phyloP scores from a whole-genome alignment of 1,140 invertebrate species.

The Cyclina sinensis region DNA sequence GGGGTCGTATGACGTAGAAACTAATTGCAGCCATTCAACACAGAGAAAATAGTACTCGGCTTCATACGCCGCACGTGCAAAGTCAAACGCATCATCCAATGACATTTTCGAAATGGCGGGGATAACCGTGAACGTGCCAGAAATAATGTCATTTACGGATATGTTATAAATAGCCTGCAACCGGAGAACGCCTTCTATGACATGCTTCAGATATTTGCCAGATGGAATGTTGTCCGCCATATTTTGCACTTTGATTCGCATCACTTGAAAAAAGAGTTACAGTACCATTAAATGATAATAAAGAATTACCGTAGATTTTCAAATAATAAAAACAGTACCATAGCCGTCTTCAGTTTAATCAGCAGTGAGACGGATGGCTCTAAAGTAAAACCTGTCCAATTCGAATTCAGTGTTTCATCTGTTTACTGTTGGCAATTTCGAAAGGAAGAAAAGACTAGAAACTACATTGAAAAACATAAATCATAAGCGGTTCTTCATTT shows the following conservation, averaged over 20 bases:
- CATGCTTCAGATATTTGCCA: slow-evolving; percentile 7
- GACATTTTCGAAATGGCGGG: slow-evolving; percentile 25
- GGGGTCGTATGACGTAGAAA: not conserved
- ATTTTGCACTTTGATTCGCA: slow-evolving; percentile 54
- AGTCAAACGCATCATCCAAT: slow-evolving; percentile 51
- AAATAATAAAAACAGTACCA: too few relatives aligned
- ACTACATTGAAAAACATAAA: too few relatives aligned
- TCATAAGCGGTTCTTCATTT: too few relatives aligned
- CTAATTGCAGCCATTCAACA: slow-evolving; percentile 51
- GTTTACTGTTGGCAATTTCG: too few relatives aligned
- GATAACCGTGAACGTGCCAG: not conserved
- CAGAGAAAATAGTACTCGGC: not conserved
- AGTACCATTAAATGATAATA: too few relatives aligned
- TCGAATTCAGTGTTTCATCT: too few relatives aligned
- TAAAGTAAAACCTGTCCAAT: too few relatives aligned
- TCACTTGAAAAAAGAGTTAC: too few relatives aligned
- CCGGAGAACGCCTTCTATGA: not conserved
- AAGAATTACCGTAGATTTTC: too few relatives aligned
- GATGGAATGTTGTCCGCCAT: slow-evolving; percentile 59
- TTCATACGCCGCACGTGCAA: slow-evolving; percentile 50
- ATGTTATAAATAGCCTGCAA: slow-evolving; percentile 48
- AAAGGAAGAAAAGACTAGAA: too few relatives aligned
- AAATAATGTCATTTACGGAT: slow-evolving; percentile 39
- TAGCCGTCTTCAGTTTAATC: too few relatives aligned
- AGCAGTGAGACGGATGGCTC: too few relatives aligned